Evolutionary conservation across 2,797 vertebrate genomes (phyloP).

Genomic region (Hydrocynus forskahlii): DNA sequence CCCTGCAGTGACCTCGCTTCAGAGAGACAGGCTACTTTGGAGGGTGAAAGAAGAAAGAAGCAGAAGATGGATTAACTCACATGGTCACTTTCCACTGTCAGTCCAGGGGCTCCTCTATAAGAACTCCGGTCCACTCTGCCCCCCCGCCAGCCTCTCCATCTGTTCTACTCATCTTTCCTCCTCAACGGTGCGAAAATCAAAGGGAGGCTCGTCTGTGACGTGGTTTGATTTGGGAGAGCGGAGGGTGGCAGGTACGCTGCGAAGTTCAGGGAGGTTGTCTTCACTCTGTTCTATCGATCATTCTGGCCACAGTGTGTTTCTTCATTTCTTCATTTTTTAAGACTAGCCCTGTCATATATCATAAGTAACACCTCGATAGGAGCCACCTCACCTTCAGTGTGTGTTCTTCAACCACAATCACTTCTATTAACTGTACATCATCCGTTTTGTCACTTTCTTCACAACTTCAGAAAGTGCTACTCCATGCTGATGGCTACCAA

Average conservation of each 20-base stretch:
- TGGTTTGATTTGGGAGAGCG: slow-evolving; percentile 41
- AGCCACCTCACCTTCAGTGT: not conserved
- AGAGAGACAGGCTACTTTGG: slow-evolving; percentile 37
- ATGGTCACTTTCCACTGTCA: slow-evolving; percentile 67
- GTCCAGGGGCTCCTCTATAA: slow-evolving; percentile 38
- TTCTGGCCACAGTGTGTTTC: slow-evolving; percentile 7
- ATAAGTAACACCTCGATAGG: slow-evolving; percentile 2
- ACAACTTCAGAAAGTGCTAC: not conserved
- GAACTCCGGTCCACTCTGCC: slow-evolving; percentile 67
- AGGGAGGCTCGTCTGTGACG: slow-evolving; percentile 50
- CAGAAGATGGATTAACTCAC: slow-evolving; percentile 77
- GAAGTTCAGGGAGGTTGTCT: slow-evolving; percentile 42
- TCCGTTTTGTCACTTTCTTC: not conserved
- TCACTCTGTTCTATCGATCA: slow-evolving; percentile 44
- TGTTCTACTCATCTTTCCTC: slow-evolving; percentile 60
- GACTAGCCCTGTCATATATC: not conserved
- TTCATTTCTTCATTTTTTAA: slow-evolving; percentile 24
- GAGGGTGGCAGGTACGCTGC: slow-evolving; percentile 38
- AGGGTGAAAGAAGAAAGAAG: slow-evolving; percentile 65
- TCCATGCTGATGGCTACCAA: not conserved
- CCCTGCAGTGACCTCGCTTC: not conserved
- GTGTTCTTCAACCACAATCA: not conserved
- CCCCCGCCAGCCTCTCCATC: slow-evolving; percentile 76
- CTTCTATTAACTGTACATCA: not conserved
- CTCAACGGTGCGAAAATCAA: slow-evolving; percentile 54